These are phyloP conservation scores for Minunthozetes semirufus DNA, from an alignment of 2,888 invertebrate genomes.

Conservation along the genomic window DNA sequence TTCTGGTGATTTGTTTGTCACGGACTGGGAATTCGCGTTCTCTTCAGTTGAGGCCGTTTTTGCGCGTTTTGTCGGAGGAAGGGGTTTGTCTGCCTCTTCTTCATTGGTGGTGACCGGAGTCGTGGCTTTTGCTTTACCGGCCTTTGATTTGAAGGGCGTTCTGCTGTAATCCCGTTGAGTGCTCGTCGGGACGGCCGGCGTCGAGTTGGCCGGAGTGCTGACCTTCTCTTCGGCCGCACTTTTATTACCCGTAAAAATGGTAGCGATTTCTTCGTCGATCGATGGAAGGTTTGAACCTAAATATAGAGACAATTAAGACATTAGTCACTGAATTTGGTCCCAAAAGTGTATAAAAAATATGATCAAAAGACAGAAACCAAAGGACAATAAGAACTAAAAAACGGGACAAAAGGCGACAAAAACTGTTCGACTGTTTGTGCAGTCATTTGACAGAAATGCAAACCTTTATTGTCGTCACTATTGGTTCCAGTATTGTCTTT, in stretches of 20 bases:
- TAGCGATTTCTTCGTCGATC: slow-evolving; percentile 31
- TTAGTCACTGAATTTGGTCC: background rate
- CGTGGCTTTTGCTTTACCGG: slow-evolving; percentile 25
- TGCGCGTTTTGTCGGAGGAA: slow-evolving; percentile 19
- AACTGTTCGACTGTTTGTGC: background rate
- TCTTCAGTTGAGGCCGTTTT: slow-evolving; percentile 28
- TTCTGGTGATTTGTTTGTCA: slow-evolving; percentile 25
- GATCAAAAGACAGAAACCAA: background rate
- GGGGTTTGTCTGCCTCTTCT: slow-evolving; percentile 1
- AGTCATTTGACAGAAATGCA: background rate
- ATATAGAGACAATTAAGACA: background rate
- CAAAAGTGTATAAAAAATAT: background rate
- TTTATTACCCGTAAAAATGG: slow-evolving; percentile 24
- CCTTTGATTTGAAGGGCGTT: slow-evolving; percentile 37
- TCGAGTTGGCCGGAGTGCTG: background rate
- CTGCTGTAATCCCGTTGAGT: slow-evolving; percentile 38
- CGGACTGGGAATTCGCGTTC: background rate
- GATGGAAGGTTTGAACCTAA: slow-evolving; percentile 29
- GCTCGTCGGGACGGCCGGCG: slow-evolving; percentile 6
- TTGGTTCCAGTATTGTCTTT: slow-evolving; percentile 10
- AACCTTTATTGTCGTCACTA: slow-evolving; percentile 12
- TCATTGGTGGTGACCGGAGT: slow-evolving; percentile 18
- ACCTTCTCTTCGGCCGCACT: slow-evolving; percentile 1
- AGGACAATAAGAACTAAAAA: slow-evolving; percentile 5
- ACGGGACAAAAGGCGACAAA: background rate